Base-by-base conservation (phyloP, 2,797 vertebrate genomes). In the Periophthalmus magnuspinnatus region DNA sequence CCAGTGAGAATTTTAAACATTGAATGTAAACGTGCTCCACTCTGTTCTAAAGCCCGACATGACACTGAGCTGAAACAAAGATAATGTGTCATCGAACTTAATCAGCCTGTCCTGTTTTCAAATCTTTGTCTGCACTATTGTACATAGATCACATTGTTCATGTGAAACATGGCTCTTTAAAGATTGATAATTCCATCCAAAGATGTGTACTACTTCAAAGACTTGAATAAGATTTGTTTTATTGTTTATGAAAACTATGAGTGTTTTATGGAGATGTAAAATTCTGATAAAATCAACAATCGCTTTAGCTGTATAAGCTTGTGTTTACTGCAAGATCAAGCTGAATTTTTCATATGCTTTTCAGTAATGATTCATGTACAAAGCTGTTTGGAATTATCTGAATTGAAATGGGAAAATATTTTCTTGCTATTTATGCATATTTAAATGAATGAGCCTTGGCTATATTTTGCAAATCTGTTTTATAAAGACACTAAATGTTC, bases 391-490 rank as follows among this genome's bases (percentile, higher is more conserved):
- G 81, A 81, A 84, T 73, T 74, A 82, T 90, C 90, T 84, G 79
- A 90, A 91, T 87, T 89, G 74, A 91, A 91, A 93, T 85, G 86
- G 90, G 87, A 90, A 91, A 90, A 86, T 92, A 92, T 93, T 93
- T 94, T 93, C 90, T 91, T 92, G 93, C 90, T 94, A 93, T 94
- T 94, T 94, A 94, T 94, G 92, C 87, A 88, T 95, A 94, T 95
- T 94, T 94, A 92, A 94, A 95, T 91, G 89, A 92, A 94, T 88
- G 89, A 92, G 91, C 91, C 90, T 92, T 92, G 91, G 91, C 93
- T 94, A 93, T 94, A 93, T 94, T 95, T 94, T 94, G 93, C 90
- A 94, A 93, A 93, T 88, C 90, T 92, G 92, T 93, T 94, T 93
- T 93, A 93, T 94, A 94, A 93, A 93, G 88, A 94, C 93, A 94